Conservation (phyloP, 2,797 vertebrate species). For the Sylvilagus floridanus region DNA sequence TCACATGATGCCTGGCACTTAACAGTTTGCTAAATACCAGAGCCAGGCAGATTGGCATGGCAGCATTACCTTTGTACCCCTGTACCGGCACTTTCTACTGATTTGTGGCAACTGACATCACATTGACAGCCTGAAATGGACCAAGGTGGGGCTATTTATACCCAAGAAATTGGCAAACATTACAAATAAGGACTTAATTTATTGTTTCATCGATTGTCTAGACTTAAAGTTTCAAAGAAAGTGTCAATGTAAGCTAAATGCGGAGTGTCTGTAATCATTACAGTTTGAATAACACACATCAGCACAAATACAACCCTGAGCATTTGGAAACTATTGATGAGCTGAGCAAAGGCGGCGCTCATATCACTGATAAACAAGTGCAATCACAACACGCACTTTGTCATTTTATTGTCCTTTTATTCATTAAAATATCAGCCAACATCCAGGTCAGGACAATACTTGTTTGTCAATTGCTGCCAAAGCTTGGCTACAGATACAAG, state of each 20-base stretch:
- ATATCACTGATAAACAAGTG: background rate
- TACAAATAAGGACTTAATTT: background rate
- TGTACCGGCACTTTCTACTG: background rate
- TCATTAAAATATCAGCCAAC: slow-evolving; percentile 35
- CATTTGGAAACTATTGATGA: slow-evolving; percentile 5
- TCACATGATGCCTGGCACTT: background rate
- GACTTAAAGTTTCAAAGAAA: slow-evolving; percentile 22
- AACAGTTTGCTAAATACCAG: background rate
- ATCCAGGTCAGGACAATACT: background rate
- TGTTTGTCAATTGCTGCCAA: background rate
- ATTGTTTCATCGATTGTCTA: background rate
- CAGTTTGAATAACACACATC: background rate
- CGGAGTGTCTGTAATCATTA: background rate
- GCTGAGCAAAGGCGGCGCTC: background rate
- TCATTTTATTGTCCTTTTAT: slow-evolving; percentile 13
- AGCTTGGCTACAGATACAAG: background rate
- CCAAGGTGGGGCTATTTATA: background rate
- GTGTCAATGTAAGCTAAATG: slow-evolving; percentile 1
- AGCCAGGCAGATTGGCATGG: background rate
- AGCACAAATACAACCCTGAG: background rate
- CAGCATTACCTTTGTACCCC: too few species aligned
- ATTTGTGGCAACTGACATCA: background rate
- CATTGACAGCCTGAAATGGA: background rate
- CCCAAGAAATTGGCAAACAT: background rate
- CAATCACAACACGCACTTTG: background rate